Conservation (phyloP, 2,888 invertebrate species). For the Junonia oenone region DNA sequence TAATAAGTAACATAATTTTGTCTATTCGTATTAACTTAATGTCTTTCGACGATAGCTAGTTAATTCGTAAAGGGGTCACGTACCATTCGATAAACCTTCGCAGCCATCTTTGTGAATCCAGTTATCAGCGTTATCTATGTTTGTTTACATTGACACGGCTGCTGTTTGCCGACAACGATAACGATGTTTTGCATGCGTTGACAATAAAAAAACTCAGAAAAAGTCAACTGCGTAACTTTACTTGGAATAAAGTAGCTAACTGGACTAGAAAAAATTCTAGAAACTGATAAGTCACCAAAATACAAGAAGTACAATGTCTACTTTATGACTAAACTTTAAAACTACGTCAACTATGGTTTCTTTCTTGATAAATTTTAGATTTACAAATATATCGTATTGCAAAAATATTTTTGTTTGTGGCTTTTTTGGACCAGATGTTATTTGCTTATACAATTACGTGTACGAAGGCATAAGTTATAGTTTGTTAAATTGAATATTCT, state of each 20-base stretch:
- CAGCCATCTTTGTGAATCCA: slow-evolving; percentile 56
- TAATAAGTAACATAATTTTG: too few species aligned
- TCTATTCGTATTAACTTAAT: slow-evolving; percentile 10
- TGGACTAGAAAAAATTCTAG: background rate
- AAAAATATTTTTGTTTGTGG: too few species aligned
- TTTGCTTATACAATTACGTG: too few species aligned
- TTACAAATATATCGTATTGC: background rate
- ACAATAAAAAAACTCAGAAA: slow-evolving; percentile 17
- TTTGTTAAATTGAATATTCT: background rate
- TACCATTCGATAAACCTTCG: slow-evolving; percentile 36
- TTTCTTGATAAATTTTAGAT: too few species aligned
- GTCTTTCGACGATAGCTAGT: slow-evolving; percentile 31
- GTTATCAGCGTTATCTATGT: slow-evolving; percentile 52
- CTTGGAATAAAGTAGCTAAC: slow-evolving; percentile 3
- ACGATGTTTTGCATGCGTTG: slow-evolving; percentile 39
- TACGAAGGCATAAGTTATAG: background rate
- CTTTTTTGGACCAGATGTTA: too few species aligned
- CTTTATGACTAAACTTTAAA: background rate
- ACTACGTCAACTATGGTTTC: background rate
- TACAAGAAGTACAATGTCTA: background rate
- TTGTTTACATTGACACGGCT: slow-evolving; percentile 54
- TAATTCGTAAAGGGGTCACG: slow-evolving; percentile 40
- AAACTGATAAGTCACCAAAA: background rate
- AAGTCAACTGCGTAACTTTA: slow-evolving; percentile 19
- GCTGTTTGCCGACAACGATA: slow-evolving; percentile 34